Evolutionary conservation across 2,888 invertebrate genomes (phyloP), one percentile per base, ranked within the genome.

Genomic region (Chydorus sphaericus): DNA sequence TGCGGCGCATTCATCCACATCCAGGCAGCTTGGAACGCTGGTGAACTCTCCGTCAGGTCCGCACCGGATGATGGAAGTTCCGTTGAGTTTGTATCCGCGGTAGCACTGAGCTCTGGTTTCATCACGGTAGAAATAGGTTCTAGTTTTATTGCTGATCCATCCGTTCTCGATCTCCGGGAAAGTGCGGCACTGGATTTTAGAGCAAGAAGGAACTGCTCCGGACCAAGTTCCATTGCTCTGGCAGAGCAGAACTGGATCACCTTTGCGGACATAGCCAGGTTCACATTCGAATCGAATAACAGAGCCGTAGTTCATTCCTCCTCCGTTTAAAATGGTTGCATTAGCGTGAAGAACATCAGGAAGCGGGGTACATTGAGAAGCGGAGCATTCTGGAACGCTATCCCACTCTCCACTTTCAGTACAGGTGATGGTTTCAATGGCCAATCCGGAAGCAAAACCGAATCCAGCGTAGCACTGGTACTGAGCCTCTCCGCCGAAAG

Each of bases 211-310:
- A 4, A 91, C 88, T 62, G 85, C 82, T 58, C 88, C 89, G 58
- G 91, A 91, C 92, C 92, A 93, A 10, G 91, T 90, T 53, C 92
- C 92, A 66, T 92, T 91, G 66, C 90, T 91, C 89, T 91, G 91
- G 68, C 92, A 93, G 36, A 90, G 78, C 39, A 92, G 78, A 4
- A 91, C 91, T 16, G 92, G 92, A 66, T 86, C 84, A 30, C 92
- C 92, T 62, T 79, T 82, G 62, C 92, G 77, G 56, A 87, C 81
- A 66, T 90, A 92, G 3, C 92, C 92, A 6, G 90, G 82, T 65
- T 91, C 90, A 66, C 92, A 93, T 69, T 90, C 90, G 66, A 85
- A 91, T 60, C 91, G 77, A 3, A 92, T 85, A 64, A 93, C 91
- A 0, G 92, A 92, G 62, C 92, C 92, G 65, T 92, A 93, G 68